Evolutionary conservation across 1,140 invertebrate genomes (phyloP).

Genomic region (Acromyrmex echinatior): DNA sequence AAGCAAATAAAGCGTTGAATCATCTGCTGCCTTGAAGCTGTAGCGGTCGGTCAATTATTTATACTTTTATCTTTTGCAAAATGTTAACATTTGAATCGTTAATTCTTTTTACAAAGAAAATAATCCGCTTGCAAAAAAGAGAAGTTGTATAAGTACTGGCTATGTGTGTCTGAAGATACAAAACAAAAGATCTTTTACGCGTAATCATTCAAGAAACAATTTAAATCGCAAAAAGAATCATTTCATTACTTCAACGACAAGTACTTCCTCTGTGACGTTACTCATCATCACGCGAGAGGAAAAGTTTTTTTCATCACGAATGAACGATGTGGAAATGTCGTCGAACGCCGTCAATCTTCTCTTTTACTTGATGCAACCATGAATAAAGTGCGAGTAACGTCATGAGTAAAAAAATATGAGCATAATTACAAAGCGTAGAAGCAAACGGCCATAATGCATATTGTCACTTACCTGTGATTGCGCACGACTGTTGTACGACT

Average conservation of each 20-base stretch:
- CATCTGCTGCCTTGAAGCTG: conserved; percentile 37
- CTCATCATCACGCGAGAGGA: neutral
- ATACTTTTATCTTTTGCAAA: conserved; percentile 34
- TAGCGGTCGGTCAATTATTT: conserved; percentile 40
- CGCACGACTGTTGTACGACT: conserved; percentile 5
- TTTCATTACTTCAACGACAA: conserved; percentile 6
- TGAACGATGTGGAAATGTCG: neutral
- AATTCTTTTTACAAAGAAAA: conserved; percentile 19
- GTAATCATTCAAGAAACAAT: conserved; percentile 3
- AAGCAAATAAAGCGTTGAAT: conserved; percentile 52
- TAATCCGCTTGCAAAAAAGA: neutral
- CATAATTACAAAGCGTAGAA: conserved; percentile 71
- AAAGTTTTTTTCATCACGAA: conserved; percentile 1
- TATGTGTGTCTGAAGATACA: conserved; percentile 5
- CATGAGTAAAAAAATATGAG: conserved; percentile 52
- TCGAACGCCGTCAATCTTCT: conserved; percentile 9
- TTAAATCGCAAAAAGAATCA: neutral
- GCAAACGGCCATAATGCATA: conserved; percentile 75
- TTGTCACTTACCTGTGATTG: conserved; percentile 70
- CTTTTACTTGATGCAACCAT: neutral
- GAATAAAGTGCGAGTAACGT: conserved; percentile 40
- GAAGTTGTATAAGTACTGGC: neutral
- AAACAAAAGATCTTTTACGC: conserved; percentile 23
- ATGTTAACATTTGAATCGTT: neutral
- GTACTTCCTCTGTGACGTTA: neutral